Evolutionary conservation across 2,888 invertebrate species (phyloP).

Genomic region (Lithosia quadra): DNA sequence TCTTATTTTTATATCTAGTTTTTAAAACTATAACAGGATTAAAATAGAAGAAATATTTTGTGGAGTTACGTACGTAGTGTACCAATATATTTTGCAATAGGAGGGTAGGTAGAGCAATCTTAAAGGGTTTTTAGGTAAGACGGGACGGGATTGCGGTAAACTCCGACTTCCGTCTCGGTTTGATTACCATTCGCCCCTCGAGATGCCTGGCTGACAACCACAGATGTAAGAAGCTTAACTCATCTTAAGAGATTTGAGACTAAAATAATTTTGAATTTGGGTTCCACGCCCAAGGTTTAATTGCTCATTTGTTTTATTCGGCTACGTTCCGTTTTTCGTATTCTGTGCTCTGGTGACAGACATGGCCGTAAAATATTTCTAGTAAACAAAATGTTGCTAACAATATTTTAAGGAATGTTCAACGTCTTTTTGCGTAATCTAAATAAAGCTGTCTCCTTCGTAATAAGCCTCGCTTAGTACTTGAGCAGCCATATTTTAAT

Average conservation of each 20-base stretch:
- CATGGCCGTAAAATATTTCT: constrained; percentile 3
- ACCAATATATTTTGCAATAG: constrained; percentile 26
- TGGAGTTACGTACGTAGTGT: constrained; percentile 9
- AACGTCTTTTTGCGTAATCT: not conserved
- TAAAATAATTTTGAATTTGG: constrained; percentile 49
- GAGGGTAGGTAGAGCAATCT: constrained; percentile 60
- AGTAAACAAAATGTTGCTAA: not conserved
- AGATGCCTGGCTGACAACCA: constrained; percentile 65
- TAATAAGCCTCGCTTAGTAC: too few relatives aligned
- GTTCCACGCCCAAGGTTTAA: constrained; percentile 42
- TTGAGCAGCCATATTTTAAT: too few relatives aligned
- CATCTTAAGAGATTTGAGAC: constrained; percentile 51
- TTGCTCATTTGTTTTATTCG: constrained; percentile 37
- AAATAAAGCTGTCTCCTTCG: too few relatives aligned
- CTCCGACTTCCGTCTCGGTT: constrained; percentile 68
- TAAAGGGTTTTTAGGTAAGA: constrained; percentile 78
- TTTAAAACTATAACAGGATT: too few relatives aligned
- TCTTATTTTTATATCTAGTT: too few relatives aligned
- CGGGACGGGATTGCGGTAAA: constrained; percentile 72
- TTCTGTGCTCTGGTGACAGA: not conserved
- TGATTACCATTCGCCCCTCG: constrained; percentile 80
- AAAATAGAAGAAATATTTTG: constrained; percentile 13
- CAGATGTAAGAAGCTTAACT: constrained; percentile 61
- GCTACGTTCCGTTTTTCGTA: constrained; percentile 17
- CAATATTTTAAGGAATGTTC: not conserved